These are phyloP conservation scores for Leptopilina boulardi DNA, from an alignment of 1,140 invertebrate species.

Conservation along the genomic window DNA sequence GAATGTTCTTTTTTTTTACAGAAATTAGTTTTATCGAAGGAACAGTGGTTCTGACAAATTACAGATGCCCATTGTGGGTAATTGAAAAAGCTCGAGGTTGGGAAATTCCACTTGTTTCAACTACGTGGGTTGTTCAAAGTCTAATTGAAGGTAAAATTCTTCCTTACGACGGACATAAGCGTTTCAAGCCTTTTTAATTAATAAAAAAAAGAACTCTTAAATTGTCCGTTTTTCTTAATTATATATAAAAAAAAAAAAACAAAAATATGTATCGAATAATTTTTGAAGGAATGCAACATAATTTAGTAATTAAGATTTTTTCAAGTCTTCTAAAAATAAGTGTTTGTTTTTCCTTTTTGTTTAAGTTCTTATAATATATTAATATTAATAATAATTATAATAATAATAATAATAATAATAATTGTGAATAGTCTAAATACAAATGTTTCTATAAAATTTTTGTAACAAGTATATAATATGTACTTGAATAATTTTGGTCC, in stretches of 20 bases:
- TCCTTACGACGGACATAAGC: constrained; percentile 59
- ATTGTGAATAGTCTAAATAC: background rate
- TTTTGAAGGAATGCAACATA: background rate
- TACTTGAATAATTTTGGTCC: background rate
- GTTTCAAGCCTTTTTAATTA: constrained; percentile 58
- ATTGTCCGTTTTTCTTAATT: background rate
- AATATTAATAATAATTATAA: no score
- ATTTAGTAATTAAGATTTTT: constrained; percentile 15
- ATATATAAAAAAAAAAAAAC: background rate
- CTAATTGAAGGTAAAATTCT: constrained; percentile 77
- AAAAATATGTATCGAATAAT: constrained; percentile 16
- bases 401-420: no score
- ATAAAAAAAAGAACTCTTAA: constrained; percentile 39
- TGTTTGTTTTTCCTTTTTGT: background rate
- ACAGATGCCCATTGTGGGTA: constrained; percentile 77
- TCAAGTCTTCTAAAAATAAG: constrained; percentile 14
- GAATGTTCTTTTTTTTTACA: constrained; percentile 54
- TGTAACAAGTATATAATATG: background rate
- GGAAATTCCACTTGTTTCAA: constrained; percentile 77
- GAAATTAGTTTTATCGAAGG: constrained; percentile 74
- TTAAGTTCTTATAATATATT: background rate
- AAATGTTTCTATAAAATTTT: constrained; percentile 2
- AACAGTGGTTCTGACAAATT: constrained; percentile 75
- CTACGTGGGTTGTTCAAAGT: constrained; percentile 78
- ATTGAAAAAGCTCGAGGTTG: constrained; percentile 76